Base-by-base conservation (phyloP, 2,888 invertebrate species). In the Strigamia transsilvanica region DNA sequence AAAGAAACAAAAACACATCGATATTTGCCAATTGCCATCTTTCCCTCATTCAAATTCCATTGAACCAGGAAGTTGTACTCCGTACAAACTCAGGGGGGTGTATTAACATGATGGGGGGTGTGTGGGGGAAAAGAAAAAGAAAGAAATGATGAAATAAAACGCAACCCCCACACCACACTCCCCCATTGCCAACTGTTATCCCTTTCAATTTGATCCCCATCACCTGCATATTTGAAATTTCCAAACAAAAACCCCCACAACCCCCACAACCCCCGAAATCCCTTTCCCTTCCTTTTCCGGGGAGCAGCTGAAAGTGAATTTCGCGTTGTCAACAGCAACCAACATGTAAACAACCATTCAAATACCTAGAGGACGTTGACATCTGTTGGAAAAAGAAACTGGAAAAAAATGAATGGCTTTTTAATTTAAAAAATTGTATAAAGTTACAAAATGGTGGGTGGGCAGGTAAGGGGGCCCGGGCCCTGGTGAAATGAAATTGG, bases 231-330 rank as follows among this genome's bases (percentile, higher is more conserved):
- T 61, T 21, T 61, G 4, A 61, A 5, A 18, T 61, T 61, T 61
- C 10, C 10, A 4, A 4, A n/a, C n/a, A n/a, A n/a, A n/a, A n/a
- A n/a, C n/a, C n/a, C n/a, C n/a, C n/a, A n/a, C n/a, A n/a, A n/a
- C 61, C 61, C 51, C 51, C 34, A 34, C 3, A 34, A 46, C 13
- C n/a, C n/a, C n/a, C n/a, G 12, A 46, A 46, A 46, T 13, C 23
- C 61, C 61, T 21, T 21, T 3, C 61, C 18, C 61, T 56, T n/a
- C 61, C n/a, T 61, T 61, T 61, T 61, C 61, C 61, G 61, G 61
- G 61, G 61, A 61, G 61, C 61, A 61, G 61, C 61, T 61, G 61
- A 61, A 61, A 61, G 61, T 61, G 61, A 61, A 61, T 61, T 61
- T 61, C 18, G 21, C 23, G 61, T 61, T 61, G 61, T 61, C 61